Percentiles rank a stretch among this genome's conserved stretches.
phyloP scores from a whole-genome alignment of 2,797 vertebrate species.

The Tenualosa ilisha region DNA sequence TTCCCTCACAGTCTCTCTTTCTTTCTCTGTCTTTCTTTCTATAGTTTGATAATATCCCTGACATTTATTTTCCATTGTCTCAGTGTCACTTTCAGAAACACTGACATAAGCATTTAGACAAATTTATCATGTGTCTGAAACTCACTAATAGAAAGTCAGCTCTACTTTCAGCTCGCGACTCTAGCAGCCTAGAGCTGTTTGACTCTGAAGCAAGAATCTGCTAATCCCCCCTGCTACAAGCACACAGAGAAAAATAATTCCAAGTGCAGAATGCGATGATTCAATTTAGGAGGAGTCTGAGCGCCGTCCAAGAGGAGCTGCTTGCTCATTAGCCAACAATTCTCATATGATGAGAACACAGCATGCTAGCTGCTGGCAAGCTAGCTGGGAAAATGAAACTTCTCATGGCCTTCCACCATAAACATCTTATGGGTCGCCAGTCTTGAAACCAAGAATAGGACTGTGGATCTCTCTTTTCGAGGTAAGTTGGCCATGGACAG shows the following conservation, averaged over 20 bases:
- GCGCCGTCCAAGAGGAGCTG: neutral
- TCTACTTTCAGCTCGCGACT: neutral
- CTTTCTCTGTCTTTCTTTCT: neutral
- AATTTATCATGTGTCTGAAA: slow-evolving; percentile 4
- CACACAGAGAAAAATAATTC: neutral
- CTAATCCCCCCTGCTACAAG: neutral
- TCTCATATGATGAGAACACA: slow-evolving; percentile 17
- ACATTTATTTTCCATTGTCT: slow-evolving; percentile 13
- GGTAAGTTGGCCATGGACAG: slow-evolving; percentile 9
- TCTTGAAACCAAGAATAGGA: neutral
- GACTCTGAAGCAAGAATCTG: neutral
- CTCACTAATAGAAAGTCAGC: neutral
- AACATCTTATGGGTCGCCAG: slow-evolving; percentile 20
- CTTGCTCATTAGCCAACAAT: slow-evolving; percentile 6
- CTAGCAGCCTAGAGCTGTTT: neutral
- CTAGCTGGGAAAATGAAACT: neutral
- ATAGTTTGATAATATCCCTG: neutral
- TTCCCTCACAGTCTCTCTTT: neutral
- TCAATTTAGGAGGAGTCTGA: slow-evolving; percentile 18
- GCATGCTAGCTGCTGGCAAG: slow-evolving; percentile 8
- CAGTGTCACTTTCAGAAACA: neutral
- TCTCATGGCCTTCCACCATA: slow-evolving; percentile 21
- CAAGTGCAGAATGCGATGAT: slow-evolving; percentile 3
- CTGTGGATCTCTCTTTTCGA: slow-evolving; percentile 11
- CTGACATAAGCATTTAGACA: neutral